Conservation (phyloP, 2,797 vertebrate genomes). For the Etheostoma nigrum region DNA sequence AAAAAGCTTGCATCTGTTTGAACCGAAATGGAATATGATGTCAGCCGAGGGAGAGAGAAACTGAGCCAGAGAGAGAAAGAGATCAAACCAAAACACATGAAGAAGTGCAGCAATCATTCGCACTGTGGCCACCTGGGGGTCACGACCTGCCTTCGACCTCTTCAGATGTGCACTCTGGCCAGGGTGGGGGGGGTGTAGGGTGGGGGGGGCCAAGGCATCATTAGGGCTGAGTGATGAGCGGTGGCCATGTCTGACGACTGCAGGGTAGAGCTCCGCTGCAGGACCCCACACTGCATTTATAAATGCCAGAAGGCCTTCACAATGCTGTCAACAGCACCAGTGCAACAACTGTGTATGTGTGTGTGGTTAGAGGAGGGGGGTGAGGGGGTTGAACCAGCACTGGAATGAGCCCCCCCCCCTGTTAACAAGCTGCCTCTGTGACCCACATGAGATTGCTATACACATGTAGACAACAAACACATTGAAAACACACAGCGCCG, state of each 20-base stretch:
- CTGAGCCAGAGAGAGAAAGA: constrained; percentile 72
- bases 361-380: constrained; percentile 27
- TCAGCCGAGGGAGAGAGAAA: constrained; percentile 47
- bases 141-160: constrained; percentile 94
- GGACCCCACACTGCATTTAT: constrained; percentile 67
- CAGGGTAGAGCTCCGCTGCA: constrained; percentile 48
- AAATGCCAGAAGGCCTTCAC: constrained; percentile 75
- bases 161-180: constrained; percentile 91
- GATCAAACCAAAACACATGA: constrained; percentile 42
- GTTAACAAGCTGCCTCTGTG: constrained; percentile 78
- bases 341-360: constrained; percentile 48
- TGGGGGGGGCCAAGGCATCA: constrained; percentile 87
- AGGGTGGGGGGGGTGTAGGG: constrained; percentile 78
- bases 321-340: constrained; percentile 57
- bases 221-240: constrained; percentile 95
- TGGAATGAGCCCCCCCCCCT: constrained; percentile 48
- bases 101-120: constrained; percentile 28
- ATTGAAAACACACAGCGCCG: constrained; percentile 45
- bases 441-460: constrained; percentile 74
- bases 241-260: constrained; percentile 89
- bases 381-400: background rate
- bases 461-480: constrained; percentile 72
- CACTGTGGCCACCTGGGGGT: constrained; percentile 91
- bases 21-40: constrained; percentile 33
- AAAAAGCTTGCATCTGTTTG: constrained; percentile 35